phyloP scores from a whole-genome alignment of 2,113 vertebrate genomes.

The Nannospalax galili region DNA sequence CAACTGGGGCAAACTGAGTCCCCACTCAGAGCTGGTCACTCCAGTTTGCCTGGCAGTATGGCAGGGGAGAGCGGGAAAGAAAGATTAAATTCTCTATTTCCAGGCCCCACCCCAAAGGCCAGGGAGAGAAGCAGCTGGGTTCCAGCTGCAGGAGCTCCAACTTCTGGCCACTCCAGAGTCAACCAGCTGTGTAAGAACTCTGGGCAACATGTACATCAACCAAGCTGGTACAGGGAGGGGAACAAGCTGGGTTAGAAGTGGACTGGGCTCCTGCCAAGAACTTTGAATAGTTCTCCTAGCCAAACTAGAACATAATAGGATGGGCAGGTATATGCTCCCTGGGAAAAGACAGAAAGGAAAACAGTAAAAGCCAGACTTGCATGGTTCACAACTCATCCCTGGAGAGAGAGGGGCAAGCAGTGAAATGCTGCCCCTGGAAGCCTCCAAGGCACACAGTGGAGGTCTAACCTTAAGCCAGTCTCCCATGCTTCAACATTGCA shows the following conservation, averaged over 20 bases:
- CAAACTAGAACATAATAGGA: slow-evolving; percentile 16
- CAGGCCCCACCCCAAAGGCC: slow-evolving; percentile 45
- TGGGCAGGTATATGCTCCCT: slow-evolving; percentile 35
- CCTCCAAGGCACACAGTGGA: not conserved
- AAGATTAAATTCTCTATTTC: slow-evolving; percentile 56
- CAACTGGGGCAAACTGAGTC: slow-evolving; percentile 39
- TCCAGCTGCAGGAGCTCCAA: not conserved
- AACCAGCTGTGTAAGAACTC: slow-evolving; percentile 35
- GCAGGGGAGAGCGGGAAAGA: not conserved
- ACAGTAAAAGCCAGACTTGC: not conserved
- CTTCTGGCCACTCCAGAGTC: slow-evolving; percentile 34
- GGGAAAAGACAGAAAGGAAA: slow-evolving; percentile 36
- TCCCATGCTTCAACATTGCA: not conserved
- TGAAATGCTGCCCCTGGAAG: not conserved
- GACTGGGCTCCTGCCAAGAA: slow-evolving; percentile 65
- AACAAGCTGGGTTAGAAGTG: not conserved
- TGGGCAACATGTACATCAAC: not conserved
- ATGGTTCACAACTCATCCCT: not conserved
- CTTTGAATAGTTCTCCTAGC: slow-evolving; percentile 30
- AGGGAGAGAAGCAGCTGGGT: slow-evolving; percentile 8
- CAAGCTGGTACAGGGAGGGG: not conserved
- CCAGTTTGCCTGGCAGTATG: slow-evolving; percentile 66
- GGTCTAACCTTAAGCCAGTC: not conserved
- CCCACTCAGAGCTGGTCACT: slow-evolving; percentile 59
- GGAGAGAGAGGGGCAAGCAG: not conserved